phyloP scores from a whole-genome alignment of 2,797 vertebrate genomes.

The Hylomyscus alleni region DNA sequence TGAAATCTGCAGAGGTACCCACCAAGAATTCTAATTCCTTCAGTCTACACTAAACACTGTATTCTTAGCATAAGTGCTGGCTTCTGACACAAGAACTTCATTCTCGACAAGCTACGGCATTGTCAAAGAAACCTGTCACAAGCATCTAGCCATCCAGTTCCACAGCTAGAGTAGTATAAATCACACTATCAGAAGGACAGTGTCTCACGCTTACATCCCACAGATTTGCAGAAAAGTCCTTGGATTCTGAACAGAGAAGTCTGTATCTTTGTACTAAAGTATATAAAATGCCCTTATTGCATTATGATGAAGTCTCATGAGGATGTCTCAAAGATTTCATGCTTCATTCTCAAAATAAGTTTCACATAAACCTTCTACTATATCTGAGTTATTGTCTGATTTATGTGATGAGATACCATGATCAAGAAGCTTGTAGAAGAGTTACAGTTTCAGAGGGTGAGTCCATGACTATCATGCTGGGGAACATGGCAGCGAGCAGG shows the following conservation, averaged over 20 bases:
- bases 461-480: background rate
- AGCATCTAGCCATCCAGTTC: slow-evolving; percentile 99
- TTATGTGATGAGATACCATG: background rate
- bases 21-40: background rate
- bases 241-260: slow-evolving; percentile 90
- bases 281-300: background rate
- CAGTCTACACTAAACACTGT: background rate
- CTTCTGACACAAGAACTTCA: slow-evolving; percentile 98
- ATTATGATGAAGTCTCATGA: background rate
- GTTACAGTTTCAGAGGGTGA: background rate
- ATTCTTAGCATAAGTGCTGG: slow-evolving; percentile 94
- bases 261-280: background rate
- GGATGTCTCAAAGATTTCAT: background rate
- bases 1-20: background rate
- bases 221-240: slow-evolving; percentile 98
- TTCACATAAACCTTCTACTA: background rate
- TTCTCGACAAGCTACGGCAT: slow-evolving; percentile 98
- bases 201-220: slow-evolving; percentile 99
- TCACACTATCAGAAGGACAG: slow-evolving; percentile 98
- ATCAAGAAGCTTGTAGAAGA: background rate
- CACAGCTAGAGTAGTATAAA: slow-evolving; percentile 97
- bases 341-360: background rate
- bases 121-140: slow-evolving; percentile 98
- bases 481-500: background rate
- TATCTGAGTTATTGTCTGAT: background rate